Percentiles rank a stretch among this genome's conserved stretches.
These are phyloP conservation scores for Dromas ardeola DNA, from an alignment of 2,113 vertebrate genomes.

Conservation along the genomic window DNA sequence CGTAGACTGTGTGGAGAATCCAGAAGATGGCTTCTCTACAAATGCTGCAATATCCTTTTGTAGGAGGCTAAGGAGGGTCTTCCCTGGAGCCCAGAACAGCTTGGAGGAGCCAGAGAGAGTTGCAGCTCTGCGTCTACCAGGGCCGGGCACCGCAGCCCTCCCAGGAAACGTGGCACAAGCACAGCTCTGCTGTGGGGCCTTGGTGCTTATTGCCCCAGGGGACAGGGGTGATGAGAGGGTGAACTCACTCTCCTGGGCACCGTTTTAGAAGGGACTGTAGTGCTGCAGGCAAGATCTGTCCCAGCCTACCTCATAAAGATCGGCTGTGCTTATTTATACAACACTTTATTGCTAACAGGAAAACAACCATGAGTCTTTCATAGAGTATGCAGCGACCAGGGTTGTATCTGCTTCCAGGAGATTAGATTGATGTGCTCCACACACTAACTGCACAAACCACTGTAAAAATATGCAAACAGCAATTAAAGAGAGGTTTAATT, in stretches of 20 bases:
- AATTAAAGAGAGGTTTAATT: neutral
- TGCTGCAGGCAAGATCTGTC: neutral
- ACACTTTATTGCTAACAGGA: neutral
- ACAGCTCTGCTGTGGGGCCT: neutral
- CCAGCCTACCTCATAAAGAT: neutral
- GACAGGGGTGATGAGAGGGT: neutral
- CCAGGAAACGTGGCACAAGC: fast-evolving
- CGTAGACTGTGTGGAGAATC: neutral
- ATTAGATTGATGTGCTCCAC: neutral
- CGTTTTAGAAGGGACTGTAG: neutral
- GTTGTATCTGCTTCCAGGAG: neutral
- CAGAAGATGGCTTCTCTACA: neutral
- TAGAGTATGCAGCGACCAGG: neutral
- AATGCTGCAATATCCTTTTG: neutral
- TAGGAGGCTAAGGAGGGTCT: neutral
- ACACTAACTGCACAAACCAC: neutral
- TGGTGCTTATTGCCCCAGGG: neutral
- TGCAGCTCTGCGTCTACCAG: fast-evolving
- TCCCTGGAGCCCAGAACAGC: neutral
- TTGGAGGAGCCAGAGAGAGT: neutral
- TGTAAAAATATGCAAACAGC: neutral
- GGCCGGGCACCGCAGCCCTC: neutral
- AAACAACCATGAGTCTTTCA: neutral
- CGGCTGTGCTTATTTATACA: neutral
- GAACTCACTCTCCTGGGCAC: neutral